phyloP scores from a whole-genome alignment of 2,797 vertebrate species.

The Enteromius treurensis region DNA sequence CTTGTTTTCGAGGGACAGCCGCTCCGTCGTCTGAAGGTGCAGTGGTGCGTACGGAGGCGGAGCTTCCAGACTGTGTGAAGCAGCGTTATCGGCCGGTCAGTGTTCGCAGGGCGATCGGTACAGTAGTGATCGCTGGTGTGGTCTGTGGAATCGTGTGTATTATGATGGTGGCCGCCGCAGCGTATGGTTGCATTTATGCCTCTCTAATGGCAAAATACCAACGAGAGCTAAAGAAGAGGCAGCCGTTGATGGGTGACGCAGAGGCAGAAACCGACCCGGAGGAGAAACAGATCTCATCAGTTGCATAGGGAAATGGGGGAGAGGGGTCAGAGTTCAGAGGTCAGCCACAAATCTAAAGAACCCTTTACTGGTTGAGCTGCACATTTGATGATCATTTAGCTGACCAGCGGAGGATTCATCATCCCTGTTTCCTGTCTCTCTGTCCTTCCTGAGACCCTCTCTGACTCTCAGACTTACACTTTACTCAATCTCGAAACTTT shows the following conservation, averaged over 20 bases:
- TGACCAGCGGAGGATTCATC: conserved; percentile 32
- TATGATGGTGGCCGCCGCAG: conserved; percentile 98
- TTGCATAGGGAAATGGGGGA: conserved; percentile 82
- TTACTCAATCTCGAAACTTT: conserved; percentile 27
- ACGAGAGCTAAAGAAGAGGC: conserved; percentile 96
- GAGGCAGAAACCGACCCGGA: conserved; percentile 84
- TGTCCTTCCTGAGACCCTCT: conserved; percentile 42
- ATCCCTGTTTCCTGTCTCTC: conserved; percentile 78
- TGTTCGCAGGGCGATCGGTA: conserved; percentile 94
- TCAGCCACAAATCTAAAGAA: conserved; percentile 43
- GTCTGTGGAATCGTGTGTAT: conserved; percentile 97
- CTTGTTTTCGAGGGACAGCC: conserved; percentile 72
- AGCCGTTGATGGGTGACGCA: conserved; percentile 93
- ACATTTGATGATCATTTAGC: conserved; percentile 16
- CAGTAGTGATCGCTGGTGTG: conserved; percentile 95
- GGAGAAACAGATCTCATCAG: conserved; percentile 97
- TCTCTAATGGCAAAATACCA: conserved; percentile 99
- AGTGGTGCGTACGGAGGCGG: conserved; percentile 63
- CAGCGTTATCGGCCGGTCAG: conserved; percentile 90
- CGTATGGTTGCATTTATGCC: conserved; percentile 97
- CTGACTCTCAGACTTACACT: conserved; percentile 39
- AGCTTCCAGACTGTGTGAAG: conserved; percentile 86
- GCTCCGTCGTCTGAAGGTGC: conserved; percentile 52
- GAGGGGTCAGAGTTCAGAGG: conserved; percentile 59
- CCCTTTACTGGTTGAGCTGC: conserved; percentile 30